Evolutionary conservation across 2,797 vertebrate species (phyloP), one percentile per base, ranked within the genome.

Genomic region (Carcharodon carcharias): DNA sequence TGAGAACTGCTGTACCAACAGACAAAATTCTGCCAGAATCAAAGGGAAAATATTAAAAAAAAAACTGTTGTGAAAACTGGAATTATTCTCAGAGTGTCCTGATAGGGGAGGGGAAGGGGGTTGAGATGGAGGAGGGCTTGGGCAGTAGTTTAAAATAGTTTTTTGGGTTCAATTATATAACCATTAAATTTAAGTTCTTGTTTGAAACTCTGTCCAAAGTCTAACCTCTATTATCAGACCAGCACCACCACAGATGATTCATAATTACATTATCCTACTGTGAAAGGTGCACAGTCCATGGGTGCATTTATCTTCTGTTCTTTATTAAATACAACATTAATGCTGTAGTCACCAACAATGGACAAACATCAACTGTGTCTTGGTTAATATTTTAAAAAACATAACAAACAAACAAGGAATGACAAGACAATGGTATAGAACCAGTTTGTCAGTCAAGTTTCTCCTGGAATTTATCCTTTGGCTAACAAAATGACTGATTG

Each of bases 1-100:
- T 73, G 94, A 95, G 93, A 95, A 69, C 94, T 95, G 77, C 45
- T 56, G 94, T 56, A 73, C 50, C 67, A 95, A 77, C n/a, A 9
- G 94, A 31, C 1, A 56, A 28, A 73, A 45, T 31, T 45, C 50
- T 77, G 69, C 50, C 69, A 95, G 28, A 31, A 95, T 71, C 69
- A 95, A 56, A n/a, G 31, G 71, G 12, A 14, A 73, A 95, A 54
- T 28, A 9, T 54, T 26, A 56, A 31, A 14, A 12, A 31, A 26
- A 45, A 94, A 94, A 67, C 63, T 40, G 21, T 50, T 2, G 82
- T 65, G n/a, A 94, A 69, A 69, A 71, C 4, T 35, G 94, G 45
- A 95, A 63, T 65, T 16, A 67, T 95, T 95, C 7, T 56, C 28
- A 54, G 3, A n/a, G 8, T 73, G 69, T 3, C 8, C 54, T 9